phyloP scores from a whole-genome alignment of 2,113 vertebrate species.

The Mobula hypostoma region DNA sequence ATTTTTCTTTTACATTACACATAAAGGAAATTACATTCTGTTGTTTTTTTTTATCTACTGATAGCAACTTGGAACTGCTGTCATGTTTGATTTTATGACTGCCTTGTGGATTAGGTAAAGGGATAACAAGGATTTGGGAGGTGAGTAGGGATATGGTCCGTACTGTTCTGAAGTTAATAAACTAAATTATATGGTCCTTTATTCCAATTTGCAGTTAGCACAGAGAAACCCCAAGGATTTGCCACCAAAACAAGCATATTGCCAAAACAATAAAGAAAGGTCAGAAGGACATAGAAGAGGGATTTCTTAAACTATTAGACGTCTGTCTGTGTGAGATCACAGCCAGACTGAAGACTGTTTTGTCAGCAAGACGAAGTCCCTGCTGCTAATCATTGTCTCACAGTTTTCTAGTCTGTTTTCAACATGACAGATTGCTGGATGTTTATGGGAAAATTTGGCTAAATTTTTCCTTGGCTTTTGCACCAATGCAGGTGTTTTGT shows the following conservation, averaged over 20 bases:
- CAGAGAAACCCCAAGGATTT: neutral
- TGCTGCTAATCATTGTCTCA: neutral
- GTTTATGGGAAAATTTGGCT: too few species aligned
- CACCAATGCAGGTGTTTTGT: too few species aligned
- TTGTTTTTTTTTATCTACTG: neutral
- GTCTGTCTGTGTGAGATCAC: neutral
- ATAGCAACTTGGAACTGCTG: neutral
- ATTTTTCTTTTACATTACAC: neutral
- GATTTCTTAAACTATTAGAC: neutral
- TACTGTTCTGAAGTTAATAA: neutral
- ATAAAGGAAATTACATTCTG: neutral
- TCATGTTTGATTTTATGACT: neutral
- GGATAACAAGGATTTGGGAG: neutral
- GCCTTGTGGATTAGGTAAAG: neutral
- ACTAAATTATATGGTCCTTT: neutral
- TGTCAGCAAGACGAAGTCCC: neutral
- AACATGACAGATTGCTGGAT: too few species aligned
- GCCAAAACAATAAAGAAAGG: neutral
- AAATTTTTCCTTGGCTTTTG: too few species aligned
- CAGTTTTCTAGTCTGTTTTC: too few species aligned
- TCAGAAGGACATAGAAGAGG: neutral
- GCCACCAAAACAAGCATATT: neutral
- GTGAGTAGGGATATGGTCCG: neutral
- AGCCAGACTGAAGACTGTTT: neutral
- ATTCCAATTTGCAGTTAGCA: neutral